Evolutionary conservation across 2,797 vertebrate genomes (phyloP), one percentile per base, ranked within the genome.

Genomic region (Pangasius krempfi): DNA sequence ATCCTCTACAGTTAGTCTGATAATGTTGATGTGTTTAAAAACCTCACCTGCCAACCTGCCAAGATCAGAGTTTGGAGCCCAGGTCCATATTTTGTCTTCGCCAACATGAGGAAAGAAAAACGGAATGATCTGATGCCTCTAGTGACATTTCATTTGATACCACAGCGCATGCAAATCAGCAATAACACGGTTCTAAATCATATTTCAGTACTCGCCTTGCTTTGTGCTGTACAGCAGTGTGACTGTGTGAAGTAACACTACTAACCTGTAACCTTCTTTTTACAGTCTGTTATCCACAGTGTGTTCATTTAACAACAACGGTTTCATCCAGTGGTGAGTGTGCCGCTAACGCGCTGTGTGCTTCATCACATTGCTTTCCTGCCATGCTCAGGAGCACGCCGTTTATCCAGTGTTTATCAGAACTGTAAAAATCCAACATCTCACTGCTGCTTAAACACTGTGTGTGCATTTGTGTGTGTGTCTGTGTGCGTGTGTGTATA

Each of bases 321-420:
- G 92, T 93, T 92, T 93, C 96, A 93, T 89, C 95, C 95, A 94
- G 95, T 95, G 96, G 96, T 96, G 96, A 96, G 96, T 96, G 70
- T 91, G 94, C 92, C 95, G 92, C 94, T 95, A 73, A 73, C 37
- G 0, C 47, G 90, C 90, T 92, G 90, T 83, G 85, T 83, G 73
- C 81, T 84, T 87, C 47, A 25, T 83, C 30, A 14, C 54, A 40
- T 16, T 64, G 72, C 73, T 76, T 86, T 22, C 60, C 18, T 40
- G 75, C 27, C 6, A 27, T 18, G 27, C 2, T 14, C 7, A 44
- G 54, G 16, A 37, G 30, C 37, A 50, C 4, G 1, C 72, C 50
- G 37, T 40, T 20, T 40, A 37, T 13, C 44, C 72, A 50, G 4
- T 5, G 5, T 37, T 37, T 70, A 37, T 22, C 70, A 73, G 25